Evolutionary conservation across 2,888 invertebrate species (phyloP).

Genomic region (Drosophila austrosaltans): DNA sequence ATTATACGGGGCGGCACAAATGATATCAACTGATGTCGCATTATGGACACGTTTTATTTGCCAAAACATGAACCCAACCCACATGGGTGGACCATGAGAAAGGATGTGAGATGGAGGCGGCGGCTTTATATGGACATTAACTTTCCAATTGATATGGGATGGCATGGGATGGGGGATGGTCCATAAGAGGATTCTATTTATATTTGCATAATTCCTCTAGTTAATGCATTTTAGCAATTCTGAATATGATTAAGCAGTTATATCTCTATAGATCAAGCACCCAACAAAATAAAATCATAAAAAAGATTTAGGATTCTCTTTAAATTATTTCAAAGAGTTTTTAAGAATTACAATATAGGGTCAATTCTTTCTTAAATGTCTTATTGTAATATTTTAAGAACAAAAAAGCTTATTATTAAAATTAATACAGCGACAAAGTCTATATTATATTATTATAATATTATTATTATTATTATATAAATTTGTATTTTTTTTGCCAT

Average conservation of each 20-base stretch:
- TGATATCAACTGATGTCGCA: constrained; percentile 47
- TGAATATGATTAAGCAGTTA: neutral
- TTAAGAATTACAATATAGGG: too few relatives aligned
- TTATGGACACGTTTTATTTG: constrained; percentile 62
- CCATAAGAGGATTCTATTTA: constrained; percentile 1
- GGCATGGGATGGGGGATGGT: neutral
- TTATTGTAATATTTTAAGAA: too few relatives aligned
- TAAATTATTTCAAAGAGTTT: too few relatives aligned
- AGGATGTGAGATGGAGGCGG: neutral
- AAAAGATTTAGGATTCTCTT: too few relatives aligned
- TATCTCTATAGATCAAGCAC: neutral
- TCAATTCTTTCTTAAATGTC: too few relatives aligned
- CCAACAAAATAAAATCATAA: too few relatives aligned
- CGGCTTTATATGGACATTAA: constrained; percentile 6
- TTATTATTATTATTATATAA: too few relatives aligned
- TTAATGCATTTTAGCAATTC: neutral
- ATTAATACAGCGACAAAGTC: too few relatives aligned
- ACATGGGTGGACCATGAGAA: constrained; percentile 30
- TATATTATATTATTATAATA: too few relatives aligned
- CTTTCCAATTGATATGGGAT: neutral
- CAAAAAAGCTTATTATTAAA: too few relatives aligned
- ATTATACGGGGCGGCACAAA: constrained; percentile 60
- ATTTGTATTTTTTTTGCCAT: too few relatives aligned
- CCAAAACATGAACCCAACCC: constrained; percentile 32
- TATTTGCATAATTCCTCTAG: constrained; percentile 1